Evolutionary conservation across 2,113 vertebrate species (phyloP).

Genomic region (Onychostruthus taczanowskii): DNA sequence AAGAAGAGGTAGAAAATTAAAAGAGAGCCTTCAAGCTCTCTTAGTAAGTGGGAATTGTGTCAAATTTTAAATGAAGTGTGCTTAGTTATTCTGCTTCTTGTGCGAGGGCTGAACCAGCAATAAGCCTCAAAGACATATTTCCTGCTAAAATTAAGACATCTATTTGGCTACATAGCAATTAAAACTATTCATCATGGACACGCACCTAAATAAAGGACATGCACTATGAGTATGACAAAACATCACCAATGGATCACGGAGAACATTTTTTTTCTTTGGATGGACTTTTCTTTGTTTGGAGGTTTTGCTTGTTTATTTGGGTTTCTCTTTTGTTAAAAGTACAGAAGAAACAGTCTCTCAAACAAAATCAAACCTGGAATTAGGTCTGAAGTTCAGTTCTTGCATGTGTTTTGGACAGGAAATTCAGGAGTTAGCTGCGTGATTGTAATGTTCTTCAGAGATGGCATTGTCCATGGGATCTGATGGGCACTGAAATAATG

Average conservation of each 20-base stretch:
- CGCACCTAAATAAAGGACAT: not conserved
- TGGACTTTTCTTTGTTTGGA: not conserved
- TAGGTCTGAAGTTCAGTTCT: not conserved
- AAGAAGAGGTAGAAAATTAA: not conserved
- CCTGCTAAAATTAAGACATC: not conserved
- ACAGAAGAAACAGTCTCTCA: not conserved
- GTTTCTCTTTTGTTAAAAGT: not conserved
- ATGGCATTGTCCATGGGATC: not conserved
- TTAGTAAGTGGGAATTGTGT: not conserved
- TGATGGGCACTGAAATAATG: not conserved
- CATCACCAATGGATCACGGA: not conserved
- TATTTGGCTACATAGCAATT: not conserved
- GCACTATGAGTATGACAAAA: not conserved
- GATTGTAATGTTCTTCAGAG: not conserved
- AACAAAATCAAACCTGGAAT: not conserved
- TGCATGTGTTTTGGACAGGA: not conserved
- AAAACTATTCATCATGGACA: not conserved
- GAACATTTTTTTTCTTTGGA: not conserved
- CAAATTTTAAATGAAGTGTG: not conserved
- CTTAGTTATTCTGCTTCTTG: not conserved
- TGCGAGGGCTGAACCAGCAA: not conserved
- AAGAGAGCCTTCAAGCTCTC: not conserved
- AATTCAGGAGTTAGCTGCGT: not conserved
- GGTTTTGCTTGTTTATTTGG: accelerated
- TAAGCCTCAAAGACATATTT: not conserved